Percentiles rank a stretch among this genome's conserved stretches.
Evolutionary conservation across 2,113 vertebrate genomes (phyloP).

Genomic region (Petromus typicus): DNA sequence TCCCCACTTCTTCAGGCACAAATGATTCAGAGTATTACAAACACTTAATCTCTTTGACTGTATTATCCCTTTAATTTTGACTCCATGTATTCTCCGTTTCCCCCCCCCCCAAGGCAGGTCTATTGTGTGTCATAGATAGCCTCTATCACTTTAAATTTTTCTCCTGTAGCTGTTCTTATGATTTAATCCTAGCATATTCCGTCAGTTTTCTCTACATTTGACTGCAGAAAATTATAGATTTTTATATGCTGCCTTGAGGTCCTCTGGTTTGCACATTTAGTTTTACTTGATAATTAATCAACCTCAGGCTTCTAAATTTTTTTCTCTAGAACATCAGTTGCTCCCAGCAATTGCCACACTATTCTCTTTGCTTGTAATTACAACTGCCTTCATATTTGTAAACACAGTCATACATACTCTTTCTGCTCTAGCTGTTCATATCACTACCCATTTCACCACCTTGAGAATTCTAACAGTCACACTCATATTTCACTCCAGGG

Average conservation of each 20-base stretch:
- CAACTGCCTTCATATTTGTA: not conserved
- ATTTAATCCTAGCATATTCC: not conserved
- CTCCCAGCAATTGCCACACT: not conserved
- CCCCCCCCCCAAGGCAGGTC: not conserved
- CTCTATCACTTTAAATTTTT: not conserved
- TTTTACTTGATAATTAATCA: slow-evolving; percentile 12
- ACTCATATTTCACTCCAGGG: not conserved
- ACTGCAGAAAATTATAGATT: not conserved
- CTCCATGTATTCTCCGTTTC: not conserved
- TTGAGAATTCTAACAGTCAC: not conserved
- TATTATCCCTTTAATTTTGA: not conserved
- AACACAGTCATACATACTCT: not conserved
- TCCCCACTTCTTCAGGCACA: not conserved
- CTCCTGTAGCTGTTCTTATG: not conserved
- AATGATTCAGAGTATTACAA: not conserved
- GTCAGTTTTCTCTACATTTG: not conserved
- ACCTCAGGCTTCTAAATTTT: not conserved
- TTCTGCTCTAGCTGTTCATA: not conserved
- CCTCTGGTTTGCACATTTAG: not conserved
- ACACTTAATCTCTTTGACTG: not conserved
- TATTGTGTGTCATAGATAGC: not conserved
- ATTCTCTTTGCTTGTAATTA: not conserved
- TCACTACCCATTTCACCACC: not conserved
- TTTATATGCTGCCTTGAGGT: not conserved
- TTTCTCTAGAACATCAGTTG: not conserved